Conservation (phyloP, 2,888 invertebrate genomes). For the Volucella inflata region DNA sequence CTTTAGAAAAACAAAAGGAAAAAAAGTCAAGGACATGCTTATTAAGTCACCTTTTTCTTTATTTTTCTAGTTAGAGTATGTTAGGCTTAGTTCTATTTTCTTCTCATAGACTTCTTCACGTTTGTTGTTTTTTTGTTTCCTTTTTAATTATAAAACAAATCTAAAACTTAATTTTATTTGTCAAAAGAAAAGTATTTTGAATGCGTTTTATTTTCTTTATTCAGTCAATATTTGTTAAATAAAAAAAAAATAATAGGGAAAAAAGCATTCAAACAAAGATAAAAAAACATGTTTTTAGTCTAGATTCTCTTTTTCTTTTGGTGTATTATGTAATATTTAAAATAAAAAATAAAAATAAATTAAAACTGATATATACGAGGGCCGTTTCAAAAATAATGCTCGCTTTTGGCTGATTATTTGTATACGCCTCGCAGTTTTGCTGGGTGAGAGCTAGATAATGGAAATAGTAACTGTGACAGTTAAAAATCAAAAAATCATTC, state of each 20-base stretch:
- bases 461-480: no score
- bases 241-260: not conserved
- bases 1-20: slow-evolving; percentile 28
- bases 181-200: slow-evolving; percentile 5
- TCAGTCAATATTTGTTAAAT: not conserved
- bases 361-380: no score
- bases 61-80: not conserved
- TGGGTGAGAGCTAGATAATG: no score
- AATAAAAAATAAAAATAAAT: slow-evolving; percentile 50
- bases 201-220: slow-evolving; percentile 1
- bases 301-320: slow-evolving; percentile 69
- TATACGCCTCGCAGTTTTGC: no score
- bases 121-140: not conserved
- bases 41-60: slow-evolving; percentile 24
- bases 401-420: no score
- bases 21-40: slow-evolving; percentile 4
- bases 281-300: slow-evolving; percentile 32
- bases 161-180: not conserved
- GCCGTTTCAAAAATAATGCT: no score
- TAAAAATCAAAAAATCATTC: no score
- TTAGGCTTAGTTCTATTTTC: not conserved
- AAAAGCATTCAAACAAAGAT: not conserved
- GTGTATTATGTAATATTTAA: slow-evolving; percentile 67
- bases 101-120: not conserved
- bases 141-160: not conserved